Conservation (phyloP, 2,797 vertebrate species). For the Trachops cirrhosus region DNA sequence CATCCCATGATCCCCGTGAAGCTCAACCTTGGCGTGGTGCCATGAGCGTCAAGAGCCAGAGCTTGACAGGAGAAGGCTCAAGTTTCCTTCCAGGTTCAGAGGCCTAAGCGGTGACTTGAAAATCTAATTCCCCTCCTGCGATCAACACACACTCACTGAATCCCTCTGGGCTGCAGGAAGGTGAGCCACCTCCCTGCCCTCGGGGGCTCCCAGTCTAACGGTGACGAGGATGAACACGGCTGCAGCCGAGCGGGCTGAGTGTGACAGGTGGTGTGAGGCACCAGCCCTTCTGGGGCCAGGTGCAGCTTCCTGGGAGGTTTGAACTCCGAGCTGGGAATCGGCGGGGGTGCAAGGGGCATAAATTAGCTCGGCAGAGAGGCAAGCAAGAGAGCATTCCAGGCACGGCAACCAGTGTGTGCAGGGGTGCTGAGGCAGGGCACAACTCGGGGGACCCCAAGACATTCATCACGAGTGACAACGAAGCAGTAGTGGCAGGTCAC, state of each 20-base stretch:
- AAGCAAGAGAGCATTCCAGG: neutral
- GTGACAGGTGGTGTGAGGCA: neutral
- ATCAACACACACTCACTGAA: neutral
- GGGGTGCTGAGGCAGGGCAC: neutral
- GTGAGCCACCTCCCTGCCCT: neutral
- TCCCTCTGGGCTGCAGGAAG: neutral
- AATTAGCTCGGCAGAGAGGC: neutral
- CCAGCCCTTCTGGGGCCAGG: neutral
- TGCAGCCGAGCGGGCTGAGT: neutral
- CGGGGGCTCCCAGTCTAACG: neutral
- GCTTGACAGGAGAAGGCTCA: neutral
- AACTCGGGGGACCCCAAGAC: neutral
- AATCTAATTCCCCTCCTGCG: neutral
- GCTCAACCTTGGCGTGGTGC: neutral
- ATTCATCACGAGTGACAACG: accelerated
- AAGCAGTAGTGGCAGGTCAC: neutral
- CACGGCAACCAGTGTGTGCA: neutral
- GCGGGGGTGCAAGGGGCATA: neutral
- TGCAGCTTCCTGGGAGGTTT: neutral
- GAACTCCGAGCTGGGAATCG: neutral
- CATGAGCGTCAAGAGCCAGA: neutral
- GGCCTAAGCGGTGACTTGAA: neutral
- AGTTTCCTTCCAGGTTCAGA: neutral
- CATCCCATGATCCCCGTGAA: neutral
- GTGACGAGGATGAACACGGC: neutral